These are phyloP conservation scores for Leptinotarsa tumamoca DNA, from an alignment of 2,888 invertebrate species.

Conservation along the genomic window DNA sequence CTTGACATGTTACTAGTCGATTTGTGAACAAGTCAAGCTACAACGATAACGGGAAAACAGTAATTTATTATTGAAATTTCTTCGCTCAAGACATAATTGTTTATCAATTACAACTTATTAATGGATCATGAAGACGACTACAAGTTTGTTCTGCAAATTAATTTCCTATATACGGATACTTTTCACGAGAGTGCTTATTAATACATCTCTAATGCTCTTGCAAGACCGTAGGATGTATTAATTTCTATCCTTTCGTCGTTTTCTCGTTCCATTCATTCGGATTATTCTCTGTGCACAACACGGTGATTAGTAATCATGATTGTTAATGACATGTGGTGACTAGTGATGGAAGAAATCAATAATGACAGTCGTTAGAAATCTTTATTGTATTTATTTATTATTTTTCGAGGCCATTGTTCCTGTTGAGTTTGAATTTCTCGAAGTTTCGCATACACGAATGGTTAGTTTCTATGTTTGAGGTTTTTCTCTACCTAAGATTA, in stretches of 20 bases:
- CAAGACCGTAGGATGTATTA: background rate
- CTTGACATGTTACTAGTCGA: background rate
- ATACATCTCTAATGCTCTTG: background rate
- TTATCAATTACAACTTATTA: constrained; percentile 14
- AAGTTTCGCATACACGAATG: too few relatives aligned
- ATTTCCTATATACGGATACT: constrained; percentile 2
- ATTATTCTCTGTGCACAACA: background rate
- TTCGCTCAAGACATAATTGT: constrained; percentile 11
- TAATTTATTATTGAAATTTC: constrained; percentile 18
- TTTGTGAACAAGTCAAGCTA: constrained; percentile 10
- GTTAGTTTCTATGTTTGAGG: too few relatives aligned
- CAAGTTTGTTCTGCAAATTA: constrained; percentile 16
- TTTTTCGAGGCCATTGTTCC: too few relatives aligned
- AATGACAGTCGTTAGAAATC: too few relatives aligned
- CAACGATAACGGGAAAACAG: constrained; percentile 12
- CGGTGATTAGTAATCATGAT: too few relatives aligned
- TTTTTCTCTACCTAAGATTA: too few relatives aligned
- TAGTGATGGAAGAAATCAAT: too few relatives aligned
- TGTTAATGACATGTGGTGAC: too few relatives aligned
- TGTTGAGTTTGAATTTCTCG: too few relatives aligned
- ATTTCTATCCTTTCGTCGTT: background rate
- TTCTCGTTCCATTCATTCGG: background rate
- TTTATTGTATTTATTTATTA: too few relatives aligned
- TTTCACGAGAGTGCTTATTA: background rate
- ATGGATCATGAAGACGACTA: constrained; percentile 9